A percentile compares a stretch with the other conserved stretches of the same genome.
Conservation (phyloP, 2,797 vertebrate species). For the Apodemus agrarius region DNA sequence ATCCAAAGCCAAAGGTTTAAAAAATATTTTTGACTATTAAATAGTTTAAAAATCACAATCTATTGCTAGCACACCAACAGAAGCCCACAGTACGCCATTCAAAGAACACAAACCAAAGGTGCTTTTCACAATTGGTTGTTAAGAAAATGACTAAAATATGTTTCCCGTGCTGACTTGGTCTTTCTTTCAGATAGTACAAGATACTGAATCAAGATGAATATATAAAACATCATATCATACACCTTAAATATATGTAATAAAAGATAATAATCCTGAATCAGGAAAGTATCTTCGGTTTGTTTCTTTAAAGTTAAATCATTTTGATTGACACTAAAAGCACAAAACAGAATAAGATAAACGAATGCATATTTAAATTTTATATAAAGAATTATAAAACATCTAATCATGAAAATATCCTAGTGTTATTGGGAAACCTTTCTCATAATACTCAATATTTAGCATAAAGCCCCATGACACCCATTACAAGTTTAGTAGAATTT, state of each 20-base stretch:
- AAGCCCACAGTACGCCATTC: neutral
- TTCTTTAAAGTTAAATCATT: neutral
- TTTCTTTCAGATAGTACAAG: conserved; percentile 7
- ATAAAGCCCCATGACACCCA: neutral
- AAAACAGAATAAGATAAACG: neutral
- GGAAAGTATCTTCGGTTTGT: neutral
- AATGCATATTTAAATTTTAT: neutral
- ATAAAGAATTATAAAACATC: neutral
- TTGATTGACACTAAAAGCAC: neutral
- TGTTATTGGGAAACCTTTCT: no score
- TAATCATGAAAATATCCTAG: neutral
- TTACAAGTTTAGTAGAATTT: neutral
- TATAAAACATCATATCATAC: neutral
- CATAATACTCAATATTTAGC: neutral
- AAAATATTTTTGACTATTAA: neutral
- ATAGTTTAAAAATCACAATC: neutral
- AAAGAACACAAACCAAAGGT: neutral
- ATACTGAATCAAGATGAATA: neutral
- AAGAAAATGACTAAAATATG: neutral
- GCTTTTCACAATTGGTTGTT: conserved; percentile 21
- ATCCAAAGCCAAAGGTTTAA: neutral
- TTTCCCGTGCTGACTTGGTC: neutral
- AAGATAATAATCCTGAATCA: neutral
- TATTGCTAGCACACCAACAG: neutral
- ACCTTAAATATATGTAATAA: neutral